phyloP scores from a whole-genome alignment of 1,140 invertebrate genomes.

The Temnothorax nylanderi region DNA sequence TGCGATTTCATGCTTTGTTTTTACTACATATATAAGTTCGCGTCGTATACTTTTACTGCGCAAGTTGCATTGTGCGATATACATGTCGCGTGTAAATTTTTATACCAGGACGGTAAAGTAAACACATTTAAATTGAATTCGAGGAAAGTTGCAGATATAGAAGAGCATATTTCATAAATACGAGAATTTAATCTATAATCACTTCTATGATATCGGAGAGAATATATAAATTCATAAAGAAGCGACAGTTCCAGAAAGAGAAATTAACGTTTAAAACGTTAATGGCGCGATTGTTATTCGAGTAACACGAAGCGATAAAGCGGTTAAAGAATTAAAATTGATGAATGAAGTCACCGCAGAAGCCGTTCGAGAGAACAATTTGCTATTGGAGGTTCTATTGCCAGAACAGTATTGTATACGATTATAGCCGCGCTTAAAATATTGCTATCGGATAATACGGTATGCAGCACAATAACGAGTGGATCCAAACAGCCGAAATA shows the following conservation, averaged over 20 bases:
- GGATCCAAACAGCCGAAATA: slow-evolving; percentile 28
- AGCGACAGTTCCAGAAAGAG: background rate
- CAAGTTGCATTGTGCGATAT: background rate
- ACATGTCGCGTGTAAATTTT: slow-evolving; percentile 7
- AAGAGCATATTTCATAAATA: background rate
- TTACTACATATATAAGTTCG: background rate
- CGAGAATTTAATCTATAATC: background rate
- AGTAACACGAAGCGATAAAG: background rate
- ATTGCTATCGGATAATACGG: slow-evolving; percentile 13
- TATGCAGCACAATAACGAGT: slow-evolving; percentile 13
- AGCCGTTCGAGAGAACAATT: background rate
- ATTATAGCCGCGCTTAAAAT: slow-evolving; percentile 8
- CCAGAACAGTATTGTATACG: background rate
- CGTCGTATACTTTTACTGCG: background rate
- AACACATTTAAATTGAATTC: slow-evolving; percentile 4
- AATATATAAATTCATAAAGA: slow-evolving; percentile 1
- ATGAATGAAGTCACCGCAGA: background rate
- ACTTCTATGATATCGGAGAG: background rate
- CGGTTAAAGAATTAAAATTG: background rate
- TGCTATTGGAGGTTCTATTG: background rate
- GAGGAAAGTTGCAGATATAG: background rate
- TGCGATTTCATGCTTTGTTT: slow-evolving; percentile 20
- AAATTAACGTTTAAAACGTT: background rate
- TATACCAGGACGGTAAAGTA: background rate
- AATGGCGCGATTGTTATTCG: background rate